A percentile compares a stretch with the other conserved stretches of the same genome.
phyloP scores from a whole-genome alignment of 2,113 vertebrate species.

The Gymnogyps californianus region DNA sequence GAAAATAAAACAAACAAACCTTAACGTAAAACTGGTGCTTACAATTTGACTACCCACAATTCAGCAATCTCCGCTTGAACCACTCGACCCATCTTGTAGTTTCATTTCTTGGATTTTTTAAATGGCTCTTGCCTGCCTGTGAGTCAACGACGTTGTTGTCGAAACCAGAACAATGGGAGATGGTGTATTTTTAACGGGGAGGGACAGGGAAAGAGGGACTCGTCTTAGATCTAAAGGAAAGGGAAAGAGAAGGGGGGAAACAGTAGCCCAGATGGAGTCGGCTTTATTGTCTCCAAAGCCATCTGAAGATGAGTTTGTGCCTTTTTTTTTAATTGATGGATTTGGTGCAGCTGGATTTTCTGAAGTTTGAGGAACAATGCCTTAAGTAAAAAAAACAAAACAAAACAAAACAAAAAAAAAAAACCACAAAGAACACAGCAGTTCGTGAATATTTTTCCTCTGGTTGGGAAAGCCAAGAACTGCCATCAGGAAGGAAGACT shows the following conservation, averaged over 20 bases:
- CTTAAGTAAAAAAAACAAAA: conserved; percentile 73
- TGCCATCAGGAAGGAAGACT: conserved; percentile 56
- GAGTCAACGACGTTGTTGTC: conserved; percentile 26
- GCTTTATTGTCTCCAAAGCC: conserved; percentile 72
- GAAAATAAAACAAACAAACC: conserved; percentile 33
- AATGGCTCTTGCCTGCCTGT: conserved; percentile 62
- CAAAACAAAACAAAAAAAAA: neutral
- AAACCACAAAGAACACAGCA: conserved; percentile 10
- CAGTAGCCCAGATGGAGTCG: conserved; percentile 56
- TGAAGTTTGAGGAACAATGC: conserved; percentile 79
- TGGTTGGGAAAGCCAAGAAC: conserved; percentile 46
- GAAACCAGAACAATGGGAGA: neutral
- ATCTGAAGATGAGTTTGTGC: conserved; percentile 82
- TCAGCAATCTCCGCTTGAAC: conserved; percentile 72
- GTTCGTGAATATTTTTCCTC: conserved; percentile 49
- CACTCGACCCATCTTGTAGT: conserved; percentile 73
- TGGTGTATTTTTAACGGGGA: conserved; percentile 37
- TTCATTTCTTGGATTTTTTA: conserved; percentile 66
- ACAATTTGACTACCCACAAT: conserved; percentile 66
- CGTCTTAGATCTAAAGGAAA: conserved; percentile 20
- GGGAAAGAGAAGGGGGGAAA: conserved; percentile 35
- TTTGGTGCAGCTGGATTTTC: conserved; percentile 77
- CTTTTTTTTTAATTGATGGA: conserved; percentile 80
- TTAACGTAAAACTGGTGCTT: conserved; percentile 78
- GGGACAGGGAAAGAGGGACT: conserved; percentile 41